Evolutionary conservation across 2,888 invertebrate genomes (phyloP).

Genomic region (Mimachlamys varia): DNA sequence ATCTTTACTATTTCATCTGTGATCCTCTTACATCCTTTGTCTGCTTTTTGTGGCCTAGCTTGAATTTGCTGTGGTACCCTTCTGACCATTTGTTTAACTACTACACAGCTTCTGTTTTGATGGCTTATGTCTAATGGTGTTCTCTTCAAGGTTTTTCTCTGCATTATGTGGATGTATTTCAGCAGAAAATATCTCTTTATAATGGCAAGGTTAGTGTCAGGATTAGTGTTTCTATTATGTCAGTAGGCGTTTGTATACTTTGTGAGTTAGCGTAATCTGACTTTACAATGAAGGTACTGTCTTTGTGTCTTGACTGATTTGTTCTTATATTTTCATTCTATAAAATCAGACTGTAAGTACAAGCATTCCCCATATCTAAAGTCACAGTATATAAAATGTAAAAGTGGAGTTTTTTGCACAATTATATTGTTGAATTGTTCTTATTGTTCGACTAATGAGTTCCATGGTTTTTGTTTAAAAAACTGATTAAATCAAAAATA

Average conservation of each 20-base stretch:
- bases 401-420: too few species aligned
- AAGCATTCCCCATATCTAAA: not conserved
- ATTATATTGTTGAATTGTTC: too few species aligned
- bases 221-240: not conserved
- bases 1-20: not conserved
- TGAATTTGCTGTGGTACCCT: not conserved
- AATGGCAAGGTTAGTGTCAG: too few species aligned
- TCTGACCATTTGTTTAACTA: too few species aligned
- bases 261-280: not conserved
- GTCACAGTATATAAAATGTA: not conserved
- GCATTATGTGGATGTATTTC: too few species aligned
- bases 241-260: not conserved
- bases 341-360: constrained; percentile 18
- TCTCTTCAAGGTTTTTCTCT: too few species aligned
- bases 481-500: too few species aligned
- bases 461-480: too few species aligned
- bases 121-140: too few species aligned
- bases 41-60: not conserved
- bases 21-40: not conserved
- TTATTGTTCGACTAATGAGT: too few species aligned
- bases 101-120: too few species aligned
- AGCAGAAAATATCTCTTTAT: too few species aligned
- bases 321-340: not conserved
- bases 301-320: not conserved
- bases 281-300: not conserved